Conservation (phyloP, 2,888 invertebrate genomes). For the Tenodera sinensis region DNA sequence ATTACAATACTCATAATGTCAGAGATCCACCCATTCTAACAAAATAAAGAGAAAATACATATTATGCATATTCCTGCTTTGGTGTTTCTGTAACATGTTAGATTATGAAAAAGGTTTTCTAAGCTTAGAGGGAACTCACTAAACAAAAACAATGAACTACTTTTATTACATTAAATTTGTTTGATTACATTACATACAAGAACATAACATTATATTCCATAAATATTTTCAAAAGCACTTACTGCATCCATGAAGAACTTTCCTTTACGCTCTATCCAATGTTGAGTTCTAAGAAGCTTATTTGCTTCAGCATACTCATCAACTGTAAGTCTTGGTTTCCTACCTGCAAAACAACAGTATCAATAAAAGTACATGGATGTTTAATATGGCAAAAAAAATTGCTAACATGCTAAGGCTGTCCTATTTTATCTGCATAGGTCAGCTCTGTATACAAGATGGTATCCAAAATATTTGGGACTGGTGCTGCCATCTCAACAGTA, state of each 20-base stretch:
- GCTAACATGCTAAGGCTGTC: no score
- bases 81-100: no score
- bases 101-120: neutral
- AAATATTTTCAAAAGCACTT: neutral
- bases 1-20: no score
- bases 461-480: no score
- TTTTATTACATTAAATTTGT: neutral
- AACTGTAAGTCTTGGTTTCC: neutral
- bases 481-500: no score
- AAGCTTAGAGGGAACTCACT: neutral
- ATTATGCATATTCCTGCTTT: no score
- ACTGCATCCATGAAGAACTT: neutral
- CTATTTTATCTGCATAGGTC: no score
- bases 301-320: neutral
- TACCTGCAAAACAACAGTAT: neutral
- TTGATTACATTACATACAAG: neutral
- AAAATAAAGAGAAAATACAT: no score
- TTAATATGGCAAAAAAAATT: no score
- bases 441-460: no score
- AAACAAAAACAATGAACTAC: neutral
- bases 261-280: neutral
- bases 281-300: neutral
- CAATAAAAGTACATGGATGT: no score
- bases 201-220: neutral
- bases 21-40: no score